Percentiles rank a stretch among this genome's conserved stretches.
These are phyloP conservation scores for Epizoanthus scotinus DNA, from an alignment of 92 coral and sea anemone genomes.

Conservation along the genomic window DNA sequence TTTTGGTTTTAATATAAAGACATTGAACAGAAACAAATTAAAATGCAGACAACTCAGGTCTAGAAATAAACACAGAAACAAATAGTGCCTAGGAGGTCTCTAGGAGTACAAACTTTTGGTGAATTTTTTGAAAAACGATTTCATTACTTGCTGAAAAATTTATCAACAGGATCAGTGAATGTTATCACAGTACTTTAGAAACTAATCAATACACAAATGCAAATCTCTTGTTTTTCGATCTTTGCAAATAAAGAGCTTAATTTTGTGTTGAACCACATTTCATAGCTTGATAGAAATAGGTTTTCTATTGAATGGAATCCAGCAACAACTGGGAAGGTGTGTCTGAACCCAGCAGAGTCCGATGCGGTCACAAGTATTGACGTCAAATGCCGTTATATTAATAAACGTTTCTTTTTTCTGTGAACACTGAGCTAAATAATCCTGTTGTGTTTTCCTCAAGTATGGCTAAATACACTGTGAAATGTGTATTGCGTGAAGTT, in stretches of 20 bases:
- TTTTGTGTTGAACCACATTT: constrained; percentile 36
- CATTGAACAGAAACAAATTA: neutral
- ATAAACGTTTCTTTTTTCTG: neutral
- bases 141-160: neutral
- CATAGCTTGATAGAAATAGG: constrained; percentile 6
- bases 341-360: neutral
- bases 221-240: constrained; percentile 39
- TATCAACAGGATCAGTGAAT: neutral
- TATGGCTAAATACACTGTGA: neutral
- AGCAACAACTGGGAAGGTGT: too few species aligned
- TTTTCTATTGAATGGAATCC: neutral
- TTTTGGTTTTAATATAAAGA: too few species aligned
- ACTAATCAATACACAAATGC: constrained; percentile 35
- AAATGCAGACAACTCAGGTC: neutral
- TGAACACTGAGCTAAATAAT: neutral
- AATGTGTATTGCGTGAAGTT: neutral
- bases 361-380: neutral
- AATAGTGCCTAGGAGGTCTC: too few species aligned
- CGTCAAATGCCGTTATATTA: neutral
- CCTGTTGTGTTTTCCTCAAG: too few species aligned
- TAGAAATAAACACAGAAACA: neutral
- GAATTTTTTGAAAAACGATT: neutral
- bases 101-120: neutral
- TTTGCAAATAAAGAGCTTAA: constrained; percentile 22
- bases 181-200: constrained; percentile 10